Evolutionary conservation across 2,888 invertebrate genomes (phyloP).

Genomic region (Lithophane ornitopus): DNA sequence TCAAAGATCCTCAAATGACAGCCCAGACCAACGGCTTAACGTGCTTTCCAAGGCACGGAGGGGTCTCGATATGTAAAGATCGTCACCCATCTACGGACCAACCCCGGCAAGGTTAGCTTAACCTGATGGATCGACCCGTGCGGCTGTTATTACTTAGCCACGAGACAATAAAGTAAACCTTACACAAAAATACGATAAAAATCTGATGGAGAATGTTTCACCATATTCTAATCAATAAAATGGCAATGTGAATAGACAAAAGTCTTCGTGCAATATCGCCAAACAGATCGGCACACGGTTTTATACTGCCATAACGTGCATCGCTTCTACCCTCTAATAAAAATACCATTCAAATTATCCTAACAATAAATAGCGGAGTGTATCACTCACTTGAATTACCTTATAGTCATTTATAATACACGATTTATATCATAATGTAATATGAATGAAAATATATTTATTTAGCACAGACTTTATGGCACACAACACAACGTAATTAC

Average conservation of each 20-base stretch:
- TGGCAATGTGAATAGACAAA: conserved; percentile 31
- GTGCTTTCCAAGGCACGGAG: too few relatives aligned
- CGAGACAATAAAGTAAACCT: not conserved
- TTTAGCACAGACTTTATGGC: too few relatives aligned
- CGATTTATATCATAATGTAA: too few relatives aligned
- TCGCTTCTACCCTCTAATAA: conserved; percentile 79
- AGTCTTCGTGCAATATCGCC: conserved; percentile 29
- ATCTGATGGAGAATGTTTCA: not conserved
- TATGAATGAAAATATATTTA: too few relatives aligned
- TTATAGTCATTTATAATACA: conserved; percentile 65
- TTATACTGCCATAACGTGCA: conserved; percentile 79
- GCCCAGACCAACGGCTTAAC: too few relatives aligned
- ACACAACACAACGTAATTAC: too few relatives aligned
- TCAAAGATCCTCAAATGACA: too few relatives aligned
- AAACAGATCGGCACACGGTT: conserved; percentile 68
- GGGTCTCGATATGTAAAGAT: too few relatives aligned
- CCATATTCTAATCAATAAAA: conserved; percentile 44
- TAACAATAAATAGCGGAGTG: conserved; percentile 83
- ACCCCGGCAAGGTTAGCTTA: too few relatives aligned
- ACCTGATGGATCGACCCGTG: too few relatives aligned
- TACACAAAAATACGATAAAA: not conserved
- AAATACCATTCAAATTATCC: conserved; percentile 87
- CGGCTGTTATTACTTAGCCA: too few relatives aligned
- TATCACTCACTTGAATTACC: conserved; percentile 87
- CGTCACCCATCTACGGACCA: too few relatives aligned